Conservation (phyloP, 2,888 invertebrate species). For the Trichacis sp. region DNA sequence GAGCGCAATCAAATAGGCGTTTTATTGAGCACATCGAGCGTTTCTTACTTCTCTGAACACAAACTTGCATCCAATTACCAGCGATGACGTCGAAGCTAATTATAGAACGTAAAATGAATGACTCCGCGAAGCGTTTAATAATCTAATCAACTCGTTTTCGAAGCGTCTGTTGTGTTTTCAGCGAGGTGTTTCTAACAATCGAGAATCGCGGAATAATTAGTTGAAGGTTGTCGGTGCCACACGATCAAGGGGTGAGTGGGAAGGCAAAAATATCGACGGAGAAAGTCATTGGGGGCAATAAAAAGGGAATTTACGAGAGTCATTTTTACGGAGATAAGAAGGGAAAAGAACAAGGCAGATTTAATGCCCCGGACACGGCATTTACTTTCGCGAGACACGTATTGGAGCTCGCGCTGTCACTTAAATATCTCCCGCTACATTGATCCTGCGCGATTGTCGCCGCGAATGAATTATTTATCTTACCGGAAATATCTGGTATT, state of each 20-base stretch:
- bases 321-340: slow-evolving; percentile 44
- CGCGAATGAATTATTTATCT: slow-evolving; percentile 45
- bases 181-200: no score
- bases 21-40: neutral
- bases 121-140: slow-evolving; percentile 53
- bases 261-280: slow-evolving; percentile 44
- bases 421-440: slow-evolving; percentile 45
- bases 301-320: slow-evolving; percentile 43
- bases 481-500: slow-evolving; percentile 37
- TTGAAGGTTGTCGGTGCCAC: no score
- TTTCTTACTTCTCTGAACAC: slow-evolving; percentile 23
- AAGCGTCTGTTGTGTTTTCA: slow-evolving; percentile 29
- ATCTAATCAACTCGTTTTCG: slow-evolving; percentile 51
- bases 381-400: slow-evolving; percentile 44
- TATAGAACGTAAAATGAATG: slow-evolving; percentile 61
- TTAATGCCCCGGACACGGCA: slow-evolving; percentile 41
- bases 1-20: neutral
- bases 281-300: slow-evolving; percentile 37
- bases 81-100: slow-evolving; percentile 49
- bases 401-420: slow-evolving; percentile 43
- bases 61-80: slow-evolving; percentile 51
- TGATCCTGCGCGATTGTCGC: slow-evolving; percentile 29
- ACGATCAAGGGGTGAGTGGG: no score
- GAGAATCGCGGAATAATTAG: slow-evolving; percentile 13
- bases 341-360: slow-evolving; percentile 37